Evolutionary conservation across 2,113 vertebrate species (phyloP).

Genomic region (Nipponia nippon): DNA sequence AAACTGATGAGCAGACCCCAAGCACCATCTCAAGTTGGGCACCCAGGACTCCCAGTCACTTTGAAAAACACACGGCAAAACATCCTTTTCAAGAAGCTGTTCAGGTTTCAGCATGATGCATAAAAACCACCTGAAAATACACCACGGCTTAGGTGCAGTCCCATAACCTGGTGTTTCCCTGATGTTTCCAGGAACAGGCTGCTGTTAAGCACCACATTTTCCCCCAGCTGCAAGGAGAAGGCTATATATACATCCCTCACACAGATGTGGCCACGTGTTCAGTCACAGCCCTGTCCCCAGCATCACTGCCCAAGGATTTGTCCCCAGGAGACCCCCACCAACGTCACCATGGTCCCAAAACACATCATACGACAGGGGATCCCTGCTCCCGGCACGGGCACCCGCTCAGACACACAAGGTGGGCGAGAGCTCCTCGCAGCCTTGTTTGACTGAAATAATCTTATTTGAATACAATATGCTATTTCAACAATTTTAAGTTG

Average conservation of each 20-base stretch:
- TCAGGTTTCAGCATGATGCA: not conserved
- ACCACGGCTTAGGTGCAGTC: fast-evolving
- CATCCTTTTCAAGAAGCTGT: no score
- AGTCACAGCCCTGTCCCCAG: no score
- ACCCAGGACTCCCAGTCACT: not conserved
- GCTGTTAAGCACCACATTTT: fast-evolving
- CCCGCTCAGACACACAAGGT: not conserved
- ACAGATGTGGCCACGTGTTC: fast-evolving
- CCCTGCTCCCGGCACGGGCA: not conserved
- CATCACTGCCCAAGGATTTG: not conserved
- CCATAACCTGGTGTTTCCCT: fast-evolving
- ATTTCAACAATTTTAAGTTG: constrained; percentile 70
- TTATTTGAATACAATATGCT: constrained; percentile 64
- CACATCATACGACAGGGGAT: fast-evolving
- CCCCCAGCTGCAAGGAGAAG: not conserved
- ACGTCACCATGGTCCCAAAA: not conserved
- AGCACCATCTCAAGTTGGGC: not conserved
- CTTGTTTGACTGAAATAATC: constrained; percentile 71
- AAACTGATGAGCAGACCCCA: not conserved
- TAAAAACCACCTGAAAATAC: not conserved
- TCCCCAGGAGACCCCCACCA: not conserved
- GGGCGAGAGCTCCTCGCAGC: not conserved
- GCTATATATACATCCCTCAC: no score
- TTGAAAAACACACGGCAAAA: not conserved
- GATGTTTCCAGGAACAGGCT: fast-evolving